Conservation (phyloP, 1,140 invertebrate species). For the Dufourea novaeangliae region DNA sequence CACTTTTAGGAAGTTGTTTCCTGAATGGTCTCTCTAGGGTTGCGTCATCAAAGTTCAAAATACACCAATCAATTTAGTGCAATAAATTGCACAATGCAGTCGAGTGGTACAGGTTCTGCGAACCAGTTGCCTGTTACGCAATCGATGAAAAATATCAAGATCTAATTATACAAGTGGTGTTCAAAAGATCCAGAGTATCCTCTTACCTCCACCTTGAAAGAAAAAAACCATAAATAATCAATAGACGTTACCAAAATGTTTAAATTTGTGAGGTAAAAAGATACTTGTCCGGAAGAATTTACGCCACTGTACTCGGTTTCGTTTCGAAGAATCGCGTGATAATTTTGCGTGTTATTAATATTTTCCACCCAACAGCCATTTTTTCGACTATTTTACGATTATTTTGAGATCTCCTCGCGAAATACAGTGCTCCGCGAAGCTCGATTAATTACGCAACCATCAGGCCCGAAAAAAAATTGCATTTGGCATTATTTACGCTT, state of each 20-base stretch:
- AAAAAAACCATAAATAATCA: too few relatives aligned
- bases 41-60: neutral
- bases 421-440: neutral
- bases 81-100: neutral
- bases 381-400: neutral
- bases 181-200: too few relatives aligned
- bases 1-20: neutral
- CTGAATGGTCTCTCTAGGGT: neutral
- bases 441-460: neutral
- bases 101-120: neutral
- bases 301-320: too few relatives aligned
- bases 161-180: neutral
- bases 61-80: neutral
- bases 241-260: too few relatives aligned
- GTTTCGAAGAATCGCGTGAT: neutral
- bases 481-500: constrained; percentile 10
- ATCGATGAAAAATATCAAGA: neutral
- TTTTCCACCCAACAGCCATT: neutral
- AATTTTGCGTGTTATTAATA: neutral
- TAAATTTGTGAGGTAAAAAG: too few relatives aligned
- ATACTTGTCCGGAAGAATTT: too few relatives aligned
- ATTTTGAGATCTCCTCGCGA: constrained; percentile 9
- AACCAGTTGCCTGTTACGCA: neutral
- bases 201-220: too few relatives aligned
- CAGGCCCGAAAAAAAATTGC: neutral